Conservation (phyloP, 2,888 invertebrate genomes). For the Rhaphigaster nebulosa region DNA sequence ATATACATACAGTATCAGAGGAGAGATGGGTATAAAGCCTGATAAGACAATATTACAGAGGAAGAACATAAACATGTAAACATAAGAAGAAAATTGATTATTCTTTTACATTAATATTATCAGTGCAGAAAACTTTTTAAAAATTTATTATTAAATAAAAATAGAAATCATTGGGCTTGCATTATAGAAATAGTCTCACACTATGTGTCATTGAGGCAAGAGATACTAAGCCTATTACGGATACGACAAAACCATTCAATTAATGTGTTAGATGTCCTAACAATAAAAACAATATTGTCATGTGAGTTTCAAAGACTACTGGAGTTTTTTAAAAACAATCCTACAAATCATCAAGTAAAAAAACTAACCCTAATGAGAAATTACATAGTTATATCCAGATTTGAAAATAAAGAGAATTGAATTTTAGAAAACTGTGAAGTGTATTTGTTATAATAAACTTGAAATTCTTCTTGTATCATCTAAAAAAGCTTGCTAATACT, state of each 20-base stretch:
- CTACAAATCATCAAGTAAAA: too few species aligned
- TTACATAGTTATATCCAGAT: too few species aligned
- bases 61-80: background rate
- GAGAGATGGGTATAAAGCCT: conserved; percentile 35
- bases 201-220: too few species aligned
- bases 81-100: background rate
- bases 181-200: background rate
- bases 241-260: too few species aligned
- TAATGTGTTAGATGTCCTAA: too few species aligned
- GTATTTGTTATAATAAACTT: background rate
- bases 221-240: too few species aligned
- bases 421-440: background rate
- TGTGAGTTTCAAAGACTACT: too few species aligned
- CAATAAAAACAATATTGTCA: too few species aligned
- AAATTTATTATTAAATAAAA: background rate
- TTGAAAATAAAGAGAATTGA: too few species aligned
- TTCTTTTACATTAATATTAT: background rate
- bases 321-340: too few species aligned
- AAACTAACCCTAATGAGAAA: too few species aligned
- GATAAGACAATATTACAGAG: background rate
- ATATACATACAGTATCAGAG: background rate
- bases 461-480: background rate
- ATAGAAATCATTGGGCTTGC: too few species aligned
- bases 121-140: background rate
- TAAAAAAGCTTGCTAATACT: background rate